phyloP scores from a whole-genome alignment of 2,797 vertebrate genomes.

The Scarus forsteni region DNA sequence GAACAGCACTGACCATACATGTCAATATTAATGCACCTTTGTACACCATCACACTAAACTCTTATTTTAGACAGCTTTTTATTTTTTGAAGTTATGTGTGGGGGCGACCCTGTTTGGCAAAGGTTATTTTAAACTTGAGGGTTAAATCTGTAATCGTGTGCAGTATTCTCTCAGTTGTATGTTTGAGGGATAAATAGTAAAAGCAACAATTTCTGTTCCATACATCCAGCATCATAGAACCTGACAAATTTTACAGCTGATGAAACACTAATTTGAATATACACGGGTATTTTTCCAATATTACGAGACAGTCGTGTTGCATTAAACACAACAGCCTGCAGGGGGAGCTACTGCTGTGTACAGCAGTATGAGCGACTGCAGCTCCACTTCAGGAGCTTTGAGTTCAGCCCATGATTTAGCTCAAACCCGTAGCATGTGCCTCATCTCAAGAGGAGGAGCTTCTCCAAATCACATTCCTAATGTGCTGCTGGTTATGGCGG shows the following conservation, averaged over 20 bases:
- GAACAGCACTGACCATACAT: conserved; percentile 38
- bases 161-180: conserved; percentile 13
- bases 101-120: too few relatives aligned
- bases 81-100: background rate
- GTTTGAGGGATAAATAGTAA: background rate
- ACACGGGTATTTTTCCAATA: background rate
- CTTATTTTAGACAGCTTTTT: conserved; percentile 1
- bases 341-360: conserved; percentile 68
- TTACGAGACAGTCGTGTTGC: background rate
- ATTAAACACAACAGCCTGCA: conserved; percentile 57
- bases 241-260: too few relatives aligned
- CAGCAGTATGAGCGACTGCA: conserved; percentile 24
- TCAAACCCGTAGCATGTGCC: conserved; percentile 63
- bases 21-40: conserved; percentile 38
- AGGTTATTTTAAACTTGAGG: too few relatives aligned
- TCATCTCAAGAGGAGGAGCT: conserved; percentile 64
- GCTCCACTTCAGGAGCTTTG: background rate
- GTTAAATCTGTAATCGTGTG: conserved; percentile 33
- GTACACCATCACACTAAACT: conserved; percentile 34
- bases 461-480: conserved; percentile 65
- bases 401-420: conserved; percentile 59
- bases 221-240: background rate
- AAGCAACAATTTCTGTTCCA: conserved; percentile 53
- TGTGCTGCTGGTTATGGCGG: conserved; percentile 60
- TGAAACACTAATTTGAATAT: too few relatives aligned